Evolutionary conservation across 2,888 invertebrate genomes (phyloP).

Genomic region (Stictocephala bisonia): DNA sequence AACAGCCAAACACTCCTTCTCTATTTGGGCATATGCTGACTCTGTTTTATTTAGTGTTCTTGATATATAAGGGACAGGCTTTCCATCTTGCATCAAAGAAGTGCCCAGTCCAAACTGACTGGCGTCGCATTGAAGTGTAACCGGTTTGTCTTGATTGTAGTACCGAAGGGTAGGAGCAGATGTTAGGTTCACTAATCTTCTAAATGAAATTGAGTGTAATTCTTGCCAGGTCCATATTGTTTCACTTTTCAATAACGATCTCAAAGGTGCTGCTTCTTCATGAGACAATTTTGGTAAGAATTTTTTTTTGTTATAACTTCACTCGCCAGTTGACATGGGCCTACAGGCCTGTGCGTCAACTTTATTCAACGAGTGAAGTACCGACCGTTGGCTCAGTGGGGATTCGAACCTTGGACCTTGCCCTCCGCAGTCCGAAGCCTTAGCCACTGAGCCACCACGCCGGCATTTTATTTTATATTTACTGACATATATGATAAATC

Average conservation of each 20-base stretch:
- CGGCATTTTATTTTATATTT: too few relatives aligned
- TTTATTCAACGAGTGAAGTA: too few relatives aligned
- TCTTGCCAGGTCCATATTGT: background rate
- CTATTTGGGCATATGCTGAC: constrained; percentile 59
- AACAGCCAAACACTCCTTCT: constrained; percentile 61
- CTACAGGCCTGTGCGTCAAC: too few relatives aligned
- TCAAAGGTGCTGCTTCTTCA: constrained; percentile 11
- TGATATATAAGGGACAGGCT: background rate
- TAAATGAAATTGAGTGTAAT: background rate
- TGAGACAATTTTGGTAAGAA: constrained; percentile 29
- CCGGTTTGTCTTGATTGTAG: background rate
- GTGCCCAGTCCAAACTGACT: constrained; percentile 8
- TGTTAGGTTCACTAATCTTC: background rate
- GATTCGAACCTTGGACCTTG: too few relatives aligned
- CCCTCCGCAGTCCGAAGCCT: too few relatives aligned
- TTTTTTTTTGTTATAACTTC: too few relatives aligned
- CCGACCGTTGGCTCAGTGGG: too few relatives aligned
- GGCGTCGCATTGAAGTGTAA: background rate
- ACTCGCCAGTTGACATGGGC: too few relatives aligned
- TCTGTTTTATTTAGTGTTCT: background rate
- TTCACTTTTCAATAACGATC: background rate
- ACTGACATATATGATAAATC: constrained; percentile 12
- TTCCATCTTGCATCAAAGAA: background rate
- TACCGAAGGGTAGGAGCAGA: background rate
- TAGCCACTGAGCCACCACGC: too few relatives aligned